Percentiles rank a stretch among this genome's conserved stretches.
phyloP scores from a whole-genome alignment of 2,113 vertebrate species.

The Madoqua kirkii region DNA sequence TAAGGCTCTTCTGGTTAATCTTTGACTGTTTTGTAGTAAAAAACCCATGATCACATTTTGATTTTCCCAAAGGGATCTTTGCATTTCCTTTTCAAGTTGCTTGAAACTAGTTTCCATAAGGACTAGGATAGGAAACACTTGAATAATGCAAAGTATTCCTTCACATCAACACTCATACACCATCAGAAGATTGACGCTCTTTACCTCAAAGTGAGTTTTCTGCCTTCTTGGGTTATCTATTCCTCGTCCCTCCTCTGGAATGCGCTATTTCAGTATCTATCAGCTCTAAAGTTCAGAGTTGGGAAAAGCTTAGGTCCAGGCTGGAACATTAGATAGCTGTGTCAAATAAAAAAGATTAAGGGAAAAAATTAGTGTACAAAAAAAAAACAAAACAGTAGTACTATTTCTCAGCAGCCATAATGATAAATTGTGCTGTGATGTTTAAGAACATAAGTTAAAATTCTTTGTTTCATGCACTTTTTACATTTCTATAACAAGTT shows the following conservation, averaged over 20 bases:
- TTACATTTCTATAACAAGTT: neutral
- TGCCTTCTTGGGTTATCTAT: neutral
- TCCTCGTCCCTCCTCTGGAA: neutral
- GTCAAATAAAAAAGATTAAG: neutral
- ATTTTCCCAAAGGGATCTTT: neutral
- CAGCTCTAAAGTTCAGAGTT: neutral
- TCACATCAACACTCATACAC: neutral
- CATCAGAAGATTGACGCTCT: neutral
- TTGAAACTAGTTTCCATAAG: neutral
- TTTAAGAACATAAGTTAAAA: slow-evolving; percentile 7
- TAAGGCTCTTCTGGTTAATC: neutral
- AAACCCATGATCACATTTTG: neutral
- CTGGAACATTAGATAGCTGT: neutral
- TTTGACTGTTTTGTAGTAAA: neutral
- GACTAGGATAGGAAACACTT: neutral
- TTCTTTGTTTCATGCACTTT: neutral
- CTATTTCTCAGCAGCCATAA: neutral
- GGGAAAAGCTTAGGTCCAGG: neutral
- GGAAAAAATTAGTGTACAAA: neutral
- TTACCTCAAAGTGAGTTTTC: neutral
- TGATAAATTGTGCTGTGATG: neutral
- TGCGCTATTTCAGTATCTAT: neutral
- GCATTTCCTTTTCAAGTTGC: neutral
- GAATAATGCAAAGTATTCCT: neutral
- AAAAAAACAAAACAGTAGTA: neutral